phyloP scores from a whole-genome alignment of 2,113 vertebrate species.

The Fulmarus glacialis region DNA sequence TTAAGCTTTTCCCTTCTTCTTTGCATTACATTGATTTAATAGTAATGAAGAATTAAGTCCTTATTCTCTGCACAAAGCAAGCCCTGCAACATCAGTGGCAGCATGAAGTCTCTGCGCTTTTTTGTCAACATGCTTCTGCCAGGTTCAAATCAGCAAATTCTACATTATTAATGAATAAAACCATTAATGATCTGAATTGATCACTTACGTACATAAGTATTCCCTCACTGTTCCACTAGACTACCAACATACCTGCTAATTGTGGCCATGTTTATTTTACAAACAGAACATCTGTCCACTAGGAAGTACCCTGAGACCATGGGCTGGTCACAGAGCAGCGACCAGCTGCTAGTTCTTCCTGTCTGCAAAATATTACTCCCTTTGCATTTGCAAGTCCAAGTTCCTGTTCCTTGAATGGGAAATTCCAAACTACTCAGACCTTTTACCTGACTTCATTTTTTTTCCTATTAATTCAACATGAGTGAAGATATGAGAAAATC shows the following conservation, averaged over 20 bases:
- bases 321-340: not conserved
- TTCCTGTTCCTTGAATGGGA: not conserved
- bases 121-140: not conserved
- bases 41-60: not conserved
- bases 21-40: not conserved
- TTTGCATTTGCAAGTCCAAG: not conserved
- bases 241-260: not conserved
- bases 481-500: not conserved
- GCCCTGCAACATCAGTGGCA: not conserved
- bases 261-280: not conserved
- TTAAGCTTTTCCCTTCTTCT: not conserved
- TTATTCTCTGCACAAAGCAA: not conserved
- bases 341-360: not conserved
- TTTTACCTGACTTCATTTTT: not conserved
- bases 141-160: not conserved
- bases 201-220: not conserved
- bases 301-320: rapidly evolving
- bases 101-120: not conserved
- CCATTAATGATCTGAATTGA: not conserved
- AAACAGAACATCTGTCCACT: not conserved
- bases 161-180: not conserved
- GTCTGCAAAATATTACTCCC: not conserved
- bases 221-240: not conserved
- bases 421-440: not conserved
- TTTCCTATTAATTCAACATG: not conserved